A percentile compares a stretch with the other conserved stretches of the same genome.
These are phyloP conservation scores for Drosophila yakuba DNA, from an alignment of 1,140 invertebrate species.

Conservation along the genomic window DNA sequence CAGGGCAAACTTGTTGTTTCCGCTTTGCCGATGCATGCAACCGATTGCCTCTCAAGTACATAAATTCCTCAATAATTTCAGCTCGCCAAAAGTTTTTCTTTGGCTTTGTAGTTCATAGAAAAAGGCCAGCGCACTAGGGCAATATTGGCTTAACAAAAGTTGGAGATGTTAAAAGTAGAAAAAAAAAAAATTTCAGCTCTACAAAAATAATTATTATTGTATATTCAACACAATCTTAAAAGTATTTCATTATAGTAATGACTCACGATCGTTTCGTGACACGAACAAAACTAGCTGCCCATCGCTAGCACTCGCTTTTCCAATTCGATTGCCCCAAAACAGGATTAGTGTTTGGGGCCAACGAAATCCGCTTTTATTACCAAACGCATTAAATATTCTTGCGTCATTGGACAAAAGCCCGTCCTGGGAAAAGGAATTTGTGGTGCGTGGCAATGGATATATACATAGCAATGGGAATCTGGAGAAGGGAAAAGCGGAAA, in stretches of 20 bases:
- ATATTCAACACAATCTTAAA: too few species aligned
- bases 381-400: constrained; percentile 76
- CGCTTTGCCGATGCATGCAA: constrained; percentile 62
- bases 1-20: constrained; percentile 19
- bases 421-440: constrained; percentile 27
- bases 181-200: neutral
- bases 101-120: constrained; percentile 62
- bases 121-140: constrained; percentile 14
- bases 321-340: constrained; percentile 60
- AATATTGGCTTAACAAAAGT: neutral
- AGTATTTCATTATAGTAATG: too few species aligned
- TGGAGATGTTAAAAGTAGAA: neutral
- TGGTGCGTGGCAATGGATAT: constrained; percentile 27
- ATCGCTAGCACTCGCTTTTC: constrained; percentile 1
- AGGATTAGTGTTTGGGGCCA: constrained; percentile 69
- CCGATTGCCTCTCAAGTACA: constrained; percentile 63
- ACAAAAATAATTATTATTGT: neutral
- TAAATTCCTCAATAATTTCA: constrained; percentile 62
- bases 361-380: constrained; percentile 77
- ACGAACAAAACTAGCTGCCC: neutral
- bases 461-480: constrained; percentile 7
- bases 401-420: constrained; percentile 60
- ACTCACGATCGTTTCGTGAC: neutral
- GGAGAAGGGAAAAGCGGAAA: neutral
- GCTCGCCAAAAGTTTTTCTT: constrained; percentile 41